Conservation (phyloP, 2,888 invertebrate species). For the Orchesellides sinensis region DNA sequence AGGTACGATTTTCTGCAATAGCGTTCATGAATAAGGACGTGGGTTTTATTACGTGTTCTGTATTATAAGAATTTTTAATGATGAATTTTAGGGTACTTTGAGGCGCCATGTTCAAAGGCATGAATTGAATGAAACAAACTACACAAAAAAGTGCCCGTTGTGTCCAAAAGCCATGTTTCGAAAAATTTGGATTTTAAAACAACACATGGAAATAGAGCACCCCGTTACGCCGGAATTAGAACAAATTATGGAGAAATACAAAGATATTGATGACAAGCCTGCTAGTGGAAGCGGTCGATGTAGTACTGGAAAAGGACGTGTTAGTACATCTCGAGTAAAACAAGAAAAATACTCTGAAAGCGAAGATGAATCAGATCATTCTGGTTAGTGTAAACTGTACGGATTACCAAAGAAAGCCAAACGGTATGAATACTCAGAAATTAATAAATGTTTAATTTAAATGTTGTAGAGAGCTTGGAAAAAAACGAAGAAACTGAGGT, state of each 20-base stretch:
- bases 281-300: background rate
- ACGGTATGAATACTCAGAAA: too few species aligned
- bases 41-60: conserved; percentile 2
- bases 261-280: conserved; percentile 29
- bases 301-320: background rate
- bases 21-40: background rate
- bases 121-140: conserved; percentile 20
- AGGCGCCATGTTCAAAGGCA: conserved; percentile 38
- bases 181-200: conserved; percentile 48
- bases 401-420: too few species aligned
- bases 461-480: too few species aligned
- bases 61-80: background rate
- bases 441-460: too few species aligned
- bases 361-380: background rate
- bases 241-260: conserved; percentile 24
- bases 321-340: background rate
- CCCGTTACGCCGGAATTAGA: conserved; percentile 9
- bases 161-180: conserved; percentile 43
- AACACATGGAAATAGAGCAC: conserved; percentile 52
- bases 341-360: background rate
- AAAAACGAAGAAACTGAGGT: too few species aligned
- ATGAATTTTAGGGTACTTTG: conserved; percentile 27
- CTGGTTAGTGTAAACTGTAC: background rate
- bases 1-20: conserved; percentile 17
- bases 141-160: conserved; percentile 47